Conservation (phyloP, 35 echinoderm and acorn worm species). For the Anneissia japonica region DNA sequence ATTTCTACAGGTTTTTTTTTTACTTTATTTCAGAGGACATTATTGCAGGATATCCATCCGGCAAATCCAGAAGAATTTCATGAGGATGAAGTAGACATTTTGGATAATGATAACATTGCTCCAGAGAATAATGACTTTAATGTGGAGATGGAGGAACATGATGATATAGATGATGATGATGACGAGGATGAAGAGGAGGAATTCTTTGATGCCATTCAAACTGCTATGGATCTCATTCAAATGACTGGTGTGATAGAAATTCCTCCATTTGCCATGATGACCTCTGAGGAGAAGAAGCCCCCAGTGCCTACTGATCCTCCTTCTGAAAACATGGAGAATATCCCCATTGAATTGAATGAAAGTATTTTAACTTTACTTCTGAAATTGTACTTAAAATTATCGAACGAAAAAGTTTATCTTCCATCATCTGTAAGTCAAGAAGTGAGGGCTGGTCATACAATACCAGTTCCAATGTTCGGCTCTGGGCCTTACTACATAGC, state of each 20-base stretch:
- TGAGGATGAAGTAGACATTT: too few relatives aligned
- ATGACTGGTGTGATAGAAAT: background rate
- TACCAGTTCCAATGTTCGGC: conserved; percentile 15
- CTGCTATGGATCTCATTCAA: background rate
- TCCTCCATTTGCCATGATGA: background rate
- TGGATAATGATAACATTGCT: background rate
- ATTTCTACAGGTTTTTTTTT: background rate
- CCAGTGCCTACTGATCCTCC: background rate
- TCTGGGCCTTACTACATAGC: conserved; percentile 60
- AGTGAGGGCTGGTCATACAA: background rate
- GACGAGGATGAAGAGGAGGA: background rate
- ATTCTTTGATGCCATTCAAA: background rate
- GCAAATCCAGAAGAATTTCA: background rate
- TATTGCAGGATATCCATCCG: background rate
- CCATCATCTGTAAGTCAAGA: conserved; percentile 6
- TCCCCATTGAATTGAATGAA: conserved; percentile 32
- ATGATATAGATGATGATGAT: background rate
- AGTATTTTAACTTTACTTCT: conserved; percentile 76
- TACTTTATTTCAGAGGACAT: background rate
- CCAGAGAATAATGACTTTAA: background rate
- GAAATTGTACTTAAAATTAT: conserved; percentile 72
- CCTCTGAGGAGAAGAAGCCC: background rate
- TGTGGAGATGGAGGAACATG: background rate
- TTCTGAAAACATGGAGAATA: background rate
- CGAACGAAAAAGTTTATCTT: conserved; percentile 44